These are phyloP conservation scores for Drosophila sproati DNA, from an alignment of 1,140 invertebrate genomes.

Conservation along the genomic window DNA sequence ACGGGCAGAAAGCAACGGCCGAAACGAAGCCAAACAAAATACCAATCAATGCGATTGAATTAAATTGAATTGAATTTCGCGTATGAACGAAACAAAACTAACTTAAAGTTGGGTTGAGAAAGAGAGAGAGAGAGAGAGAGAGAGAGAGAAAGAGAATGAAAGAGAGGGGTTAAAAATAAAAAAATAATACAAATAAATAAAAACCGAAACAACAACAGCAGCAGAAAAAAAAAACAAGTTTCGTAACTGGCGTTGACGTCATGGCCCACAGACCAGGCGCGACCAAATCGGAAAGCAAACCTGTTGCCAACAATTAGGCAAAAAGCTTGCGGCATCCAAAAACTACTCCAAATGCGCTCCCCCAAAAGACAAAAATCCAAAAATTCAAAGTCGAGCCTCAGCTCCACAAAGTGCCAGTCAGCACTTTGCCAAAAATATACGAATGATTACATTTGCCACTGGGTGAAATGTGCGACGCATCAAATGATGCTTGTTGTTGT, in stretches of 20 bases:
- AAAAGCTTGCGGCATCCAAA: constrained; percentile 64
- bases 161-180: constrained; percentile 21
- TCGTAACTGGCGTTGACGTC: constrained; percentile 83
- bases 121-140: constrained; percentile 10
- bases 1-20: constrained; percentile 27
- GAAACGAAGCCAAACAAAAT: constrained; percentile 43
- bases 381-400: neutral
- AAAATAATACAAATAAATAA: constrained; percentile 46
- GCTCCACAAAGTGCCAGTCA: constrained; percentile 39
- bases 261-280: constrained; percentile 51
- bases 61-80: constrained; percentile 77
- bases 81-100: constrained; percentile 57
- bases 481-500: constrained; percentile 26
- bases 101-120: constrained; percentile 14
- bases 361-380: neutral
- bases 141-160: constrained; percentile 13
- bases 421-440: constrained; percentile 77
- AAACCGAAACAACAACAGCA: constrained; percentile 33
- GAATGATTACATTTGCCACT: constrained; percentile 76
- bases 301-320: constrained; percentile 80
- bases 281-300: constrained; percentile 73
- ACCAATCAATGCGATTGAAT: constrained; percentile 67
- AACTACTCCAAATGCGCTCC: constrained; percentile 66
- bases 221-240: constrained; percentile 71
- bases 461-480: constrained; percentile 46